Evolutionary conservation across 2,888 invertebrate species (phyloP), one percentile per base, ranked within the genome.

Genomic region (Phragmatobia fuliginosa): DNA sequence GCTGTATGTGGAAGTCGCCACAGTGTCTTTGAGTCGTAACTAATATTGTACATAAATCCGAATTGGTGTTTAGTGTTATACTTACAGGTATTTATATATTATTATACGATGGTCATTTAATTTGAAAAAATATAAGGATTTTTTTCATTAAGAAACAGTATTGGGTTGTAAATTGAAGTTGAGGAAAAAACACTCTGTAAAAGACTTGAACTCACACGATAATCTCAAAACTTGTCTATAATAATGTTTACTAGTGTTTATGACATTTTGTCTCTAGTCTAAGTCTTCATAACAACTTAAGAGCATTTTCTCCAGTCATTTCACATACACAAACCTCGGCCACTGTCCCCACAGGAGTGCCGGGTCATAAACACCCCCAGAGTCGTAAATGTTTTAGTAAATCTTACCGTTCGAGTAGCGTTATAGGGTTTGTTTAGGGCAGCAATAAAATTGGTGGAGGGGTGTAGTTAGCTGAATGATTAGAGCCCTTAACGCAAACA

Each of bases 301-400:
- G 14, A 36, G 21, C 36, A n/a, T 49, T 67, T 56, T 8, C 32
- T 41, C 3, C 41, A 28, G 28, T 45, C 33, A 64, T 64, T 49
- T 62, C 61, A 63, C 41, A 63, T 38, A 61, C 32, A 62, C 60
- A 63, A 66, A 68, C 66, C 32, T 38, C 56, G 59, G 49, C 8
- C 68, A 62, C 28, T 67, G 70, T 70, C 73, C 81, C 74, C 75
- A 72, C 21, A 65, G 70, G 65, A 62, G 68, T 58, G 71, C 67
- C 77, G 33, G 36, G 25, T 69, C 52, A 73, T 80, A 80, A 81
- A 81, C 77, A 77, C 77, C 74, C 45, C 62, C 38, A 59, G 63
- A n/a, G 58, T 77, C 80, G 75, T 80, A 77, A 80, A 75, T 68
- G 71, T 71, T 64, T 79, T 66, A 41, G 75, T 81, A 79, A 81